Conservation (phyloP, 2,888 invertebrate genomes). For the Cerceris ruficornis region DNA sequence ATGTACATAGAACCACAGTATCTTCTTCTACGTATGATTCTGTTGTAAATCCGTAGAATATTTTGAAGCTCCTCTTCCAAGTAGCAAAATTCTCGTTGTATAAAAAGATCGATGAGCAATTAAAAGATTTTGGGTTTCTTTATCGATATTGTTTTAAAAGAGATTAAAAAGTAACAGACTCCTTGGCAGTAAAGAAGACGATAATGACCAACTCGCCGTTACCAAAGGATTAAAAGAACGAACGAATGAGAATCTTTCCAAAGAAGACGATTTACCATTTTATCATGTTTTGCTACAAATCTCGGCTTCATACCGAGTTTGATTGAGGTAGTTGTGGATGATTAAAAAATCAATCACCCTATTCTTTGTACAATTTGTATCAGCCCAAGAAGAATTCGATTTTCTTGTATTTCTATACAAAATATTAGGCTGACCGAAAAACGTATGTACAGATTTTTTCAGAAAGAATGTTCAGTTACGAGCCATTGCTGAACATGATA, state of each 20-base stretch:
- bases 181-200: slow-evolving; percentile 3
- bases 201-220: slow-evolving; percentile 3
- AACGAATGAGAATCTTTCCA: slow-evolving; percentile 25
- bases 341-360: slow-evolving; percentile 43
- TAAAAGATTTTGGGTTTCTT: too few species aligned
- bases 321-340: slow-evolving; percentile 55
- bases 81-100: background rate
- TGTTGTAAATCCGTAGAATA: slow-evolving; percentile 8
- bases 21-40: slow-evolving; percentile 1
- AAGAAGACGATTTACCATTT: slow-evolving; percentile 28
- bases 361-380: slow-evolving; percentile 49
- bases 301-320: slow-evolving; percentile 57
- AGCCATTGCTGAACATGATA: slow-evolving; percentile 25
- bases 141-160: background rate
- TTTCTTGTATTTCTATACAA: slow-evolving; percentile 36
- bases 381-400: slow-evolving; percentile 28
- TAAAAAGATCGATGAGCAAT: too few species aligned
- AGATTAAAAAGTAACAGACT: slow-evolving; percentile 18
- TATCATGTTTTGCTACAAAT: slow-evolving; percentile 31
- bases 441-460: slow-evolving; percentile 44
- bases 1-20: slow-evolving; percentile 12
- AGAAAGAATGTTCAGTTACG: slow-evolving; percentile 32
- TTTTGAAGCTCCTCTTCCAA: slow-evolving; percentile 25
- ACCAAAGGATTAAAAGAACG: slow-evolving; percentile 36
- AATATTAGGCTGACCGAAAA: slow-evolving; percentile 23